Evolutionary conservation across 2,888 invertebrate species (phyloP), one percentile per base, ranked within the genome.

Genomic region (Timema cristinae): DNA sequence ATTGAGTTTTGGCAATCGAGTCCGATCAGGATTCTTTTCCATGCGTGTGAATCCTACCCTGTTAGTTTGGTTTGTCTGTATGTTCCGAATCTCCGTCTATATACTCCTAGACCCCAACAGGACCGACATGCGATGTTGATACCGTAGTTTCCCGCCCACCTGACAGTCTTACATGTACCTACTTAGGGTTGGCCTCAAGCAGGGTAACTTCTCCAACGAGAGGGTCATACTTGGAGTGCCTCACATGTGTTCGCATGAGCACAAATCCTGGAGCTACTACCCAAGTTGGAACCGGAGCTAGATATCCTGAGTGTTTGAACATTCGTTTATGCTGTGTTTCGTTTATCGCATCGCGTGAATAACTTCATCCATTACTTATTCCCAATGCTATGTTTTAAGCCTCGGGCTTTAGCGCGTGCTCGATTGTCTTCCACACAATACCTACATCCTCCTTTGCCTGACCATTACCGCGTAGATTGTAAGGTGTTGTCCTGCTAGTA

Each of bases 101-200:
- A 32, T 32, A 1, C 4, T 32, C 32, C 32, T 2, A 32, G 32
- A 32, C 32, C 32, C 32, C 32, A 1, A 32, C 32, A 1, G 32
- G 32, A 32, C n/a, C n/a, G n/a, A n/a, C n/a, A 4, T 32, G 32
- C 1, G 32, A 32, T 32, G 4, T 32, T 4, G 1, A 32, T 32
- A 32, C 32, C 32, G 4, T 32, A 32, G 54, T 52, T 68, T 77
- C 75, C 16, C 72, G 63, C 0, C 76, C 76, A 69, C 72, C 16
- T n/a, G 71, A 32, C n/a, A 66, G 50, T 9, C 75, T 54, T 6
- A 73, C 66, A 48, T 71, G 50, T 0, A 76, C 73, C 50, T 75
- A 77, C 13, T 75, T 63, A 10, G 75, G 74, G 66, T 77, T 76
- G 1, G 70, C 72, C 71, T 76, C 72, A 5, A 76, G 4, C n/a